Evolutionary conservation across 2,797 vertebrate genomes (phyloP), one percentile per base, ranked within the genome.

Genomic region (Echeneis naucrates): DNA sequence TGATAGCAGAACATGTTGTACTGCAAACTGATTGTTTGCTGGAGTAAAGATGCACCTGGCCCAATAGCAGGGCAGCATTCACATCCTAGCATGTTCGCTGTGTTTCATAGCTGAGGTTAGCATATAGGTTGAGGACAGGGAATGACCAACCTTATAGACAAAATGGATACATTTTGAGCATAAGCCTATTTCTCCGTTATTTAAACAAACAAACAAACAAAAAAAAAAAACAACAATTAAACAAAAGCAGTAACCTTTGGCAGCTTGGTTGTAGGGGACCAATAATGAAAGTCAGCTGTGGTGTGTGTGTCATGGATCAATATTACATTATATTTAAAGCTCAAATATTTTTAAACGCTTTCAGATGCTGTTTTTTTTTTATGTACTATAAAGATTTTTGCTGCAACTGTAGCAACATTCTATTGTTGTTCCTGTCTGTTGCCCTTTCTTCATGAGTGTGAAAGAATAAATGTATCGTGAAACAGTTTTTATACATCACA

Each of bases 41-140:
- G 10, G 67, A 44, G 68, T 85, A 56, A 75, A 75, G 73, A 52
- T 90, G 86, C 86, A 88, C 84, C 87, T 91, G 89, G 87, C 72
- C 72, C 55, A 83, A 74, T 91, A 92, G 92, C 88, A 73, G 92
- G 92, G 84, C 78, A 60, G 77, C 84, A 61, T 91, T 90, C 83
- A 80, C 83, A 75, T 79, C 78, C 73, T 82, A 71, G 78, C 72
- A 72, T 84, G 76, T 81, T 75, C 75, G 17, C 74, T 33, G 78
- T 47, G 51, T 75, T 77, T 84, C 27, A 65, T 76, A 80, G 62
- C 85, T 71, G 68, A 68, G 78, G 72, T 68, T 68, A 77, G 55
- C 80, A 77, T 77, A 71, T 77, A 82, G 77, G 71, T 59, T 13
- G 55, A 72, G 35, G 1, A 74, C 57, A 64, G 63, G 48, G 59